Evolutionary conservation across 2,888 invertebrate species (phyloP), one percentile per base, ranked within the genome.

Genomic region (Dryadula phaetusa): DNA sequence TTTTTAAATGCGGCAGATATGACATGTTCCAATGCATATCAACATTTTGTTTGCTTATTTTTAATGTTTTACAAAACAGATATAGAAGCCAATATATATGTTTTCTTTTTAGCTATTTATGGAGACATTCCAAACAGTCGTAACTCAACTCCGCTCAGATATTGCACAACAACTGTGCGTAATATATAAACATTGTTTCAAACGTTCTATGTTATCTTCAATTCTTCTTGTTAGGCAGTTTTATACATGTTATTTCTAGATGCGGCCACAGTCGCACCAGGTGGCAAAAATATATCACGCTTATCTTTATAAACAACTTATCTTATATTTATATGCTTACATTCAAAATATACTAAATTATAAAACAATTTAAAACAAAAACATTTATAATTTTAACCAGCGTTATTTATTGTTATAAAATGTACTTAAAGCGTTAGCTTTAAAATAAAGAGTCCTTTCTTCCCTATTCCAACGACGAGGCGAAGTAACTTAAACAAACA

Each of bases 401-500:
- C 16, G 44, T 52, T 61, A 66, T 62, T 64, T 69, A 70, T 66
- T 70, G 56, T 70, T 69, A 69, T 64, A 58, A 20, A 16, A 37
- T 52, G 47, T 64, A 62, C 73, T 70, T 56, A 73, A 72, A 74
- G 75, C 77, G 76, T 80, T 79, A 80, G 69, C 74, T 76, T 69
- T 66, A 75, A 75, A 76, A 75, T 76, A 70, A n/a, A 70, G 58
- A 37, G 42, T 56, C 77, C 79, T 80, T 78, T 78, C 75, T 75
- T 71, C 65, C 72, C 70, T 76, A 77, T 78, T 76, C 75, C 76
- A 70, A 62, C 67, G 70, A 62, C 64, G 67, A 73, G 67, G 67
- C 69, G 70, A 40, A 74, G 73, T 70, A 70, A 70, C 69, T 74
- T 70, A 74, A 79, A 79, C 79, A 82, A 83, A 83, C 83, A 82